Evolutionary conservation across 2,888 invertebrate genomes (phyloP).

Genomic region (Leptinotarsa juncta): DNA sequence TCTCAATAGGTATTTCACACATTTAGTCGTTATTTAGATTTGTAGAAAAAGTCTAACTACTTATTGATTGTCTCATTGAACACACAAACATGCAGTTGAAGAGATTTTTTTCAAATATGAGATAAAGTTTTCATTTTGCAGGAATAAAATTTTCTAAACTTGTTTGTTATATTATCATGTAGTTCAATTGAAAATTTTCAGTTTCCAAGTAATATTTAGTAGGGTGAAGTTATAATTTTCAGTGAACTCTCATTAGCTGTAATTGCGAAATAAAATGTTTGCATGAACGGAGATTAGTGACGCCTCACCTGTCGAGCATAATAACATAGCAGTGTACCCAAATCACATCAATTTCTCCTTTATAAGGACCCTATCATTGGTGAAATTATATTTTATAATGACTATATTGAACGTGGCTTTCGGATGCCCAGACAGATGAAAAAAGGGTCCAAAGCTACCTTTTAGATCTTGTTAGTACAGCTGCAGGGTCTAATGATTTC

Average conservation of each 20-base stretch:
- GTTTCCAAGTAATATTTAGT: too few species aligned
- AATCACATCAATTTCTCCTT: not conserved
- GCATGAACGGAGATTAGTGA: constrained; percentile 15
- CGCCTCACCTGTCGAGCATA: constrained; percentile 32
- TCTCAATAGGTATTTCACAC: too few species aligned
- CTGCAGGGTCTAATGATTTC: constrained; percentile 52
- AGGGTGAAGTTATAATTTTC: not conserved
- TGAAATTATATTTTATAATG: constrained; percentile 52
- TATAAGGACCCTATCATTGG: constrained; percentile 44
- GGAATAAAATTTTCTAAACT: too few species aligned
- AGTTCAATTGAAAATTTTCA: too few species aligned
- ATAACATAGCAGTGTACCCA: constrained; percentile 20
- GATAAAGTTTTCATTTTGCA: too few species aligned
- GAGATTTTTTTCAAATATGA: too few species aligned
- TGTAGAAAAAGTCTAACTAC: too few species aligned
- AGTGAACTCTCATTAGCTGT: not conserved
- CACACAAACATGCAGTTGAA: too few species aligned
- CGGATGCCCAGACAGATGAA: constrained; percentile 28
- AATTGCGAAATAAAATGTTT: constrained; percentile 11
- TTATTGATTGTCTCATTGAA: too few species aligned
- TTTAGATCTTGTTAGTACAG: constrained; percentile 52
- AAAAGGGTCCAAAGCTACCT: constrained; percentile 30
- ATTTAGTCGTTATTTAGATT: too few species aligned
- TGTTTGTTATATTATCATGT: too few species aligned
- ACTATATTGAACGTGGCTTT: constrained; percentile 51